These are phyloP conservation scores for Hipposideros armiger DNA, from an alignment of 2,113 vertebrate genomes.

Conservation along the genomic window DNA sequence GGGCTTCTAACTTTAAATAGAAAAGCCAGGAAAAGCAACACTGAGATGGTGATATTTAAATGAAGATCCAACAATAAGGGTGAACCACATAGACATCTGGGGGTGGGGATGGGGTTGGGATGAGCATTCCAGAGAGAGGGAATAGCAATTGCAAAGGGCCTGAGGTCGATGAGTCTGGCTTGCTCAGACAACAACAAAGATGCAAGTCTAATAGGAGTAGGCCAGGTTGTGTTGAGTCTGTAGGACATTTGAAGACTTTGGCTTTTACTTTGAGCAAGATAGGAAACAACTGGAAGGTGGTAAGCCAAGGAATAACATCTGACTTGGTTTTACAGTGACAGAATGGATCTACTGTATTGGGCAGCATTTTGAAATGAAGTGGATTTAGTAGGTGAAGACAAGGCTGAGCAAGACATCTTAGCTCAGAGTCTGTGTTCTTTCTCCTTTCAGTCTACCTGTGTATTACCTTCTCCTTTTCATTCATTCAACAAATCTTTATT, in stretches of 20 bases:
- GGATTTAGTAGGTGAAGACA: background rate
- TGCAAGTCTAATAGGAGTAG: background rate
- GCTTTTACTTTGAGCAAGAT: background rate
- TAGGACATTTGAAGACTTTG: background rate
- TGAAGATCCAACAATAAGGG: background rate
- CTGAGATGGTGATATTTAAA: background rate
- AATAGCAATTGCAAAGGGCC: background rate
- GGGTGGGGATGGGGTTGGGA: background rate
- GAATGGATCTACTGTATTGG: background rate
- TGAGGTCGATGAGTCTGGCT: background rate
- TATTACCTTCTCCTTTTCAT: background rate
- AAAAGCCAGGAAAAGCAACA: background rate
- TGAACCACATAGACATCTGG: background rate
- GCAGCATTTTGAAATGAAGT: background rate
- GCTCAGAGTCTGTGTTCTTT: background rate
- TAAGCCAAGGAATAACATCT: background rate
- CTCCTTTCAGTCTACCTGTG: background rate
- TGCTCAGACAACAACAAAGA: background rate
- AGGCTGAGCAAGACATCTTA: background rate
- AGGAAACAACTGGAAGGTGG: background rate
- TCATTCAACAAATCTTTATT: background rate
- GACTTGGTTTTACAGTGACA: background rate
- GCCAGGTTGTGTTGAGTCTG: background rate
- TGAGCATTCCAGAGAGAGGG: background rate
- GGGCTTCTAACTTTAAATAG: background rate